These are phyloP conservation scores for Thunnus thynnus DNA, from an alignment of 2,113 vertebrate species.

Conservation along the genomic window DNA sequence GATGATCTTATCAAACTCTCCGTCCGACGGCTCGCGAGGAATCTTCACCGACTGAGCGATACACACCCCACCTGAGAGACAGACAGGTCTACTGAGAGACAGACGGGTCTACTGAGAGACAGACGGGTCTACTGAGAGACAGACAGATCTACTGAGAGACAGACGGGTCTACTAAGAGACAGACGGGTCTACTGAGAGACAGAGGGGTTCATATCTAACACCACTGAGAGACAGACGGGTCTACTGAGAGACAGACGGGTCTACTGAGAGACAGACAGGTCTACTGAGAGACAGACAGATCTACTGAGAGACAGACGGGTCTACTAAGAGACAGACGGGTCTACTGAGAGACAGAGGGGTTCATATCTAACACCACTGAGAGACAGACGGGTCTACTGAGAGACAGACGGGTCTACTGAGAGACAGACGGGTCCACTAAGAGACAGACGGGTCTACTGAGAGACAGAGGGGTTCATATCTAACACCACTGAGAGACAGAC, in stretches of 20 bases:
- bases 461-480: too few species aligned
- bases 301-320: too few species aligned
- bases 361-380: constrained; percentile 67
- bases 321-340: too few species aligned
- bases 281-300: too few species aligned
- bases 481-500: too few species aligned
- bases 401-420: constrained; percentile 1
- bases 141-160: neutral
- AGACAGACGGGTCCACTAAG: too few species aligned
- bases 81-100: neutral
- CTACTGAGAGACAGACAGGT: too few species aligned
- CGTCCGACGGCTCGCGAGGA: constrained; percentile 92
- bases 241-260: too few species aligned
- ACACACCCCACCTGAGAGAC: constrained; percentile 91
- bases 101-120: neutral
- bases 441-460: neutral
- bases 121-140: neutral
- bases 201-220: too few species aligned
- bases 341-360: too few species aligned
- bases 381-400: neutral
- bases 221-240: too few species aligned
- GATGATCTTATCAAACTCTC: constrained; percentile 98
- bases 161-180: neutral
- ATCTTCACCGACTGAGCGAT: constrained; percentile 98
- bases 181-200: too few species aligned